phyloP scores from a whole-genome alignment of 2,888 invertebrate genomes.

The Apantesis nais region DNA sequence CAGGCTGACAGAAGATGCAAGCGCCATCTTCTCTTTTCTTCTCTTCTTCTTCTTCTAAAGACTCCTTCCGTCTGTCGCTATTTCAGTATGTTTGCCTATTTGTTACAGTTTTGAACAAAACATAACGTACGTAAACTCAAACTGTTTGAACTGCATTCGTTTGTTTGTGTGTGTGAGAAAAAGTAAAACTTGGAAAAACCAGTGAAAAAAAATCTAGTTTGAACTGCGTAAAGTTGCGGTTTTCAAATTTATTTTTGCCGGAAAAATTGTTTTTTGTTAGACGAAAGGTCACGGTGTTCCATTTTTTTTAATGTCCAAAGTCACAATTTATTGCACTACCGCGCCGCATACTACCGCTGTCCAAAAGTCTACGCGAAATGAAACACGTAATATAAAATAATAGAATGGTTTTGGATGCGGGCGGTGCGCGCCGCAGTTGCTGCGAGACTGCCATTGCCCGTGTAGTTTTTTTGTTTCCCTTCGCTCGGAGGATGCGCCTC shows the following conservation, averaged over 20 bases:
- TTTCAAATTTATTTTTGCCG: constrained; percentile 69
- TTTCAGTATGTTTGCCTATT: constrained; percentile 66
- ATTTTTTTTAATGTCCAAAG: constrained; percentile 73
- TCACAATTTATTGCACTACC: constrained; percentile 81
- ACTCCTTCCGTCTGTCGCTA: constrained; percentile 62
- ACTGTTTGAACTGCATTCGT: constrained; percentile 66
- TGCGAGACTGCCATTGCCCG: constrained; percentile 70
- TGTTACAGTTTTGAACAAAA: constrained; percentile 67
- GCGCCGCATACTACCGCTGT: constrained; percentile 79
- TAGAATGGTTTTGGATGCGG: constrained; percentile 77
- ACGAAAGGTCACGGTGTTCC: constrained; percentile 63
- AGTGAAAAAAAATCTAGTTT: constrained; percentile 75
- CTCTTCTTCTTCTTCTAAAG: constrained; percentile 54
- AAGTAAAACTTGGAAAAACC: constrained; percentile 61
- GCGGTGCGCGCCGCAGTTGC: constrained; percentile 79
- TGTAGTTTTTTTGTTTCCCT: constrained; percentile 77
- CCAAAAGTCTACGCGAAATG: constrained; percentile 84
- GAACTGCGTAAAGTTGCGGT: constrained; percentile 82
- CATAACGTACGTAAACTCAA: constrained; percentile 70
- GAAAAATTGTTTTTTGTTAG: constrained; percentile 55
- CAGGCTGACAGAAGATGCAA: constrained; percentile 88
- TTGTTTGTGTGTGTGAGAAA: constrained; percentile 56
- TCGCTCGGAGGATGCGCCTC: constrained; percentile 72
- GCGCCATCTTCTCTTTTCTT: constrained; percentile 80
- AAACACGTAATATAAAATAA: constrained; percentile 84